phyloP scores from a whole-genome alignment of 2,888 invertebrate genomes.

The Xylocampa areola region DNA sequence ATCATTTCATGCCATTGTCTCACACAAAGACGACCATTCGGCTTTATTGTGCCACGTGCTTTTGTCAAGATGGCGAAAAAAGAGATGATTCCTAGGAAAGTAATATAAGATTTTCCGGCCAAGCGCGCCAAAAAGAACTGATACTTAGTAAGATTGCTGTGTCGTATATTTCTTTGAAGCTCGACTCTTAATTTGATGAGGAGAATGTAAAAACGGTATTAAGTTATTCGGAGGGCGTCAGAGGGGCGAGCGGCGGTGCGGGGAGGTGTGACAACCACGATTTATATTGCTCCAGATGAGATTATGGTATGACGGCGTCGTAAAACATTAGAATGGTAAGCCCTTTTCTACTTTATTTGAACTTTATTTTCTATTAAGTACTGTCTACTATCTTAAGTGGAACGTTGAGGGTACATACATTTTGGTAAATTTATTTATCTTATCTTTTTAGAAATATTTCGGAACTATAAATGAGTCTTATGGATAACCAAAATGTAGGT shows the following conservation, averaged over 20 bases:
- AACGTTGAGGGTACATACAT: neutral
- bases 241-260: slow-evolving; percentile 40
- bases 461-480: neutral
- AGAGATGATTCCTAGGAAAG: slow-evolving; percentile 71
- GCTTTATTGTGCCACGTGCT: slow-evolving; percentile 73
- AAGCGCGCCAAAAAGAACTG: slow-evolving; percentile 67
- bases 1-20: slow-evolving; percentile 72
- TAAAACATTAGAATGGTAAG: slow-evolving; percentile 71
- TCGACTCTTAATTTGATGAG: slow-evolving; percentile 81
- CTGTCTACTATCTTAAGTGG: slow-evolving; percentile 11
- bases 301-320: slow-evolving; percentile 73
- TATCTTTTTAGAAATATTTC: neutral
- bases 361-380: slow-evolving; percentile 49
- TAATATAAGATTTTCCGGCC: slow-evolving; percentile 75
- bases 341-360: slow-evolving; percentile 55
- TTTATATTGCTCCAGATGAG: slow-evolving; percentile 77
- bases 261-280: slow-evolving; percentile 64
- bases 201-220: slow-evolving; percentile 80
- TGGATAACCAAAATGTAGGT: neutral
- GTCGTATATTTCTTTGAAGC: slow-evolving; percentile 73
- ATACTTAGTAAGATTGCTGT: slow-evolving; percentile 74
- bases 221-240: slow-evolving; percentile 69
- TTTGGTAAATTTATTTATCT: slow-evolving; percentile 14
- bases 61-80: slow-evolving; percentile 69
- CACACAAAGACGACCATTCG: slow-evolving; percentile 71